A percentile compares a stretch with the other conserved stretches of the same genome.
Evolutionary conservation across 2,797 vertebrate species (phyloP).

Genomic region (Numenius phaeopus): DNA sequence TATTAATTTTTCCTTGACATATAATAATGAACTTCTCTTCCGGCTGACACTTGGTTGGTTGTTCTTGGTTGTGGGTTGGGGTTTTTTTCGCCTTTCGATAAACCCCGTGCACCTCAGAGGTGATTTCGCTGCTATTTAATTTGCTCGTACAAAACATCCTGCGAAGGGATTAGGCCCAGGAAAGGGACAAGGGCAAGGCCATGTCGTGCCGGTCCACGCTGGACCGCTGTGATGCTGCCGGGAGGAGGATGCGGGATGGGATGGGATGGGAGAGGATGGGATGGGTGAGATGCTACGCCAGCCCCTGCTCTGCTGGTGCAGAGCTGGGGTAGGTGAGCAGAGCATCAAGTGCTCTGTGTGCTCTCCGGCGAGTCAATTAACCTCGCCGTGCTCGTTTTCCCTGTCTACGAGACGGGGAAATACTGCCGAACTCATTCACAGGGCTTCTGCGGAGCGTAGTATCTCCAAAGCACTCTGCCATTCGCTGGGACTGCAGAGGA

Average conservation of each 20-base stretch:
- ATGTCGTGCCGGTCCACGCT: fast-evolving
- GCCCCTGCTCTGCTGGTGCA: fast-evolving
- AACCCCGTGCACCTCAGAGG: not conserved
- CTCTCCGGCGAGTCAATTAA: constrained; percentile 34
- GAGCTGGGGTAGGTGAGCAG: not conserved
- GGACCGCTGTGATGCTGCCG: not conserved
- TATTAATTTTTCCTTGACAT: constrained; percentile 30
- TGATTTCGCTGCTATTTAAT: not conserved
- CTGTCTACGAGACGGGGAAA: not conserved
- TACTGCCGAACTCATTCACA: not conserved
- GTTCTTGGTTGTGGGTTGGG: not conserved
- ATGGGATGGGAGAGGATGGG: not conserved
- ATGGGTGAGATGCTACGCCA: not conserved
- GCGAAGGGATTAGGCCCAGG: not conserved
- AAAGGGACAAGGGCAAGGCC: not conserved
- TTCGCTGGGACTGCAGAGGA: not conserved
- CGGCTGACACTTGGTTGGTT: not conserved
- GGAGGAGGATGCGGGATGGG: not conserved
- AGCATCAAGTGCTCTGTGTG: not conserved
- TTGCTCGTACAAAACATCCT: not conserved
- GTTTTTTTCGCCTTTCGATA: not conserved
- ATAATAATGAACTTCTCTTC: constrained; percentile 42
- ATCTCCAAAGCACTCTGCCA: not conserved
- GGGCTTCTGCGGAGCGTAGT: not conserved
- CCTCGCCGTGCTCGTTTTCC: not conserved